Base-by-base conservation (phyloP, 1,140 invertebrate species). In the Meloidogyne chitwoodi region DNA sequence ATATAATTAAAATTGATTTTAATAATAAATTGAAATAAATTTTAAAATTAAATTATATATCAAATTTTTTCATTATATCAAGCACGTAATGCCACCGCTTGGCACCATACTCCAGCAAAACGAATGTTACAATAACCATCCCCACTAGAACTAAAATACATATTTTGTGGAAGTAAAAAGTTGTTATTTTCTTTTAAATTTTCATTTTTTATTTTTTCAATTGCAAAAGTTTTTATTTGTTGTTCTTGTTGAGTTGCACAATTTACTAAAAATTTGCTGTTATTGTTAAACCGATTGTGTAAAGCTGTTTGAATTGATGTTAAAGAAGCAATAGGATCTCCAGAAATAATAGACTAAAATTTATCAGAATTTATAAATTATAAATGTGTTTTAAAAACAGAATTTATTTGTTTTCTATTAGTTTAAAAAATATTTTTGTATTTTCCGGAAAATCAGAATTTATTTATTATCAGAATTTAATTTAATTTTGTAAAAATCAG, bases 101-200 rank as follows among this genome's bases (percentile, higher is more conserved):
- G 70, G 26, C 70, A 72, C 70, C 70, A 72, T 31, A 72, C 12
- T 6, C 16, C 19, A 31, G n/a, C 27, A 16, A 19, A 27, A 56
- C 27, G n/a, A 27, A 72, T 31, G 11, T 56, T 72, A 72, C 70
- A 72, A 48, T 72, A 72, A 0, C 70, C 70, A 61, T 72, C 70
- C 63, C 70, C 70, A 11, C 34, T 63, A 1, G 70, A 76, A 44
- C 68, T 74, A 48, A 76, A 63, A 34, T 74, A 38, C 68, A 76
- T 71, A 56, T 76, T 74, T 27, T 73, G 48, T 6, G 48, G 48
- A 56, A 56, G 48, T 6, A 56, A 56, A 56, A 56, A 56, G n/a
- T n/a, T 56, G 10, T 56, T 56, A n/a, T 56, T 0, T 48, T 19
- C 19, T 14, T 56, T n/a, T n/a, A 16, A 19, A 2, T 56, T 22